These are phyloP conservation scores for Xenopus tropicalis DNA, from an alignment of 2,113 vertebrate species.

Conservation along the genomic window UCB_Xtro_10.0 CM004452.2:8867001-8867500, in stretches of 20 bases:
- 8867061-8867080: conserved; percentile 56
- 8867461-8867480: too few species aligned
- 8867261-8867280: conserved; percentile 75
- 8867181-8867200: conserved; percentile 73
- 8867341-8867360: too few species aligned
- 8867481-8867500: too few species aligned
- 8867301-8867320: neutral
- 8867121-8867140: conserved; percentile 88
- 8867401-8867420: too few species aligned
- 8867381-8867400: neutral
- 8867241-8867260: conserved; percentile 82
- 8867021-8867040: too few species aligned
- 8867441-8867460: too few species aligned
- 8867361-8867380: conserved; percentile 13
- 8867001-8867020: too few species aligned
- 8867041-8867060: too few species aligned
- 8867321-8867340: too few species aligned
- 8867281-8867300: conserved; percentile 47
- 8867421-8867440: too few species aligned
- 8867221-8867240: conserved; percentile 76
- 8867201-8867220: conserved; percentile 72
- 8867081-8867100: conserved; percentile 77
- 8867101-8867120: conserved; percentile 88
- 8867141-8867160: conserved; percentile 86
- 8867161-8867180: conserved; percentile 60